Evolutionary conservation across 2,797 vertebrate genomes (phyloP).

Genomic region (Fringilla coelebs): DNA sequence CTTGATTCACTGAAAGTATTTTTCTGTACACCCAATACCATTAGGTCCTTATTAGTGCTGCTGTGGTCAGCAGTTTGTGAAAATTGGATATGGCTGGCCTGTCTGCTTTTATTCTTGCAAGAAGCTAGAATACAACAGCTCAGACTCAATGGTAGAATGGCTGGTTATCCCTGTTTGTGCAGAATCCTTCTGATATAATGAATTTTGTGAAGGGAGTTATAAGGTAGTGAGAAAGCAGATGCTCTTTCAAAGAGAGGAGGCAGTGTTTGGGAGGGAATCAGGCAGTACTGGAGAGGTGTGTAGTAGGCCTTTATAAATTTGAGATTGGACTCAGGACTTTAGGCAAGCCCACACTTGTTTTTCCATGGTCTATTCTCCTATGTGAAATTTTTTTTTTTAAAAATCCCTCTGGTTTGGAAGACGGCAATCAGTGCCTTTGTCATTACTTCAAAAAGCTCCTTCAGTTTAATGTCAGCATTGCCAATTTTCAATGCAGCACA

Average conservation of each 20-base stretch:
- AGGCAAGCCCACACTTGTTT: not conserved
- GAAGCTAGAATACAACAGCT: constrained; percentile 22
- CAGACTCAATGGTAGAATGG: not conserved
- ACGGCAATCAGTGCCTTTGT: constrained; percentile 73
- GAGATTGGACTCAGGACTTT: not conserved
- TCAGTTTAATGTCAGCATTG: constrained; percentile 62
- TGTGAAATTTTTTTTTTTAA: not conserved
- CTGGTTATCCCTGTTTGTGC: not conserved
- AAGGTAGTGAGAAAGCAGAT: not conserved
- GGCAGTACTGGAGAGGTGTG: not conserved
- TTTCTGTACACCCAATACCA: not conserved
- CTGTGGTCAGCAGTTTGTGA: constrained; percentile 65
- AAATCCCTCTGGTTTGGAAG: constrained; percentile 5
- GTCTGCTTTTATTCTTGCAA: constrained; percentile 30
- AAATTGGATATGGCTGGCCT: constrained; percentile 10
- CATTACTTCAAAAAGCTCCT: constrained; percentile 60
- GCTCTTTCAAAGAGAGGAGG: not conserved
- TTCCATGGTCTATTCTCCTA: not conserved
- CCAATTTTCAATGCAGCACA: constrained; percentile 65
- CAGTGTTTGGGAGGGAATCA: not conserved
- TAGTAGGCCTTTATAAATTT: not conserved
- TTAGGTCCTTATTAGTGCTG: constrained; percentile 37
- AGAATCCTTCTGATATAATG: not conserved
- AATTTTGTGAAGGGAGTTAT: not conserved
- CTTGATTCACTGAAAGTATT: not conserved